Base-by-base conservation (phyloP, 2,888 invertebrate species). In the Augochlorella aurata region DNA sequence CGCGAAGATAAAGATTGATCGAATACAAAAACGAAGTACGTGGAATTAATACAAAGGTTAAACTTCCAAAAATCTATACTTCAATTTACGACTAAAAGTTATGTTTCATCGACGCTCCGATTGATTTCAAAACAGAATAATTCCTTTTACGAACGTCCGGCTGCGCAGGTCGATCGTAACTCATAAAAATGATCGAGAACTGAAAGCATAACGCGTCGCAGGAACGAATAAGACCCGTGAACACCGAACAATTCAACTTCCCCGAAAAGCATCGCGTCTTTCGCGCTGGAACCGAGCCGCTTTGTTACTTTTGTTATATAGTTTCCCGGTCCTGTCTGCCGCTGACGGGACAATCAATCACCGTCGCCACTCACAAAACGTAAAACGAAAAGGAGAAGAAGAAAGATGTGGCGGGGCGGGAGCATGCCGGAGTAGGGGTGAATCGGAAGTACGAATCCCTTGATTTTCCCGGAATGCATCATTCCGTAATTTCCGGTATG, bases 291-390 rank as follows among this genome's bases (percentile, higher is more conserved):
- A 78, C 83, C 78, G 83, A 85, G 85, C 83, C 86, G 89, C 90
- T 92, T 90, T 90, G 92, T 92, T 93, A 91, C 93, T 92, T 92
- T 90, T 90, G 90, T 90, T 89, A 79, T 74, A 81, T 67, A 89
- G 90, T 89, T 89, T 65, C 87, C 89, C 88, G 82, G 63, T 86
- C 85, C 88, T 84, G 88, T 86, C 91, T 93, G 93, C 90, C 85
- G 84, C 86, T 92, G 93, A 91, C 93, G 92, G 93, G 90, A 90
- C 92, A 92, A 93, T 93, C 93, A 92, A 93, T 93, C 93, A 93
- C 89, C 86, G 90, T 89, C 89, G 88, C 87, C 86, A 85, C 88
- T 85, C 85, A 86, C 88, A 86, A 87, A 89, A 90, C 87, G 87
- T 87, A 88, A 90, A 90, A 89, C 85, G 89, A 87, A 90, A 87